Evolutionary conservation across 2,797 vertebrate genomes (phyloP).

Genomic region (Helarctos malayanus): DNA sequence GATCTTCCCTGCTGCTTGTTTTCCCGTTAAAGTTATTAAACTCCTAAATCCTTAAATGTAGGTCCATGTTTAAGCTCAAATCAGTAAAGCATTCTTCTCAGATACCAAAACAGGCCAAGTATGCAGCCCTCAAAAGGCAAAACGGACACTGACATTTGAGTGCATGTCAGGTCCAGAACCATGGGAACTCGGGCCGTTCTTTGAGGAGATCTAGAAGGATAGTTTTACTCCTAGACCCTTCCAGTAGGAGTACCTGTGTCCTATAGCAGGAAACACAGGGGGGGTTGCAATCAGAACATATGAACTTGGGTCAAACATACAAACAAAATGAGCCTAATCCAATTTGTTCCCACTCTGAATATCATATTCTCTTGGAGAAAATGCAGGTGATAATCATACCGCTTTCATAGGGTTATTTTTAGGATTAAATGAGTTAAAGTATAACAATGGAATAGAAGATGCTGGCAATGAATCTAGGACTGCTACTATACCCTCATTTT

Average conservation of each 20-base stretch:
- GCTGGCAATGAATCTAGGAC: not conserved
- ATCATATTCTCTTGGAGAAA: conserved; percentile 60
- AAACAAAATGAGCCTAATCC: conserved; percentile 52
- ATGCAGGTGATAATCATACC: conserved; percentile 58
- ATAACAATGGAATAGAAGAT: conserved; percentile 21
- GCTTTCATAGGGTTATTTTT: conserved; percentile 68
- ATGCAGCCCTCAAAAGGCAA: not conserved
- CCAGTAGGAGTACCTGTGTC: conserved; percentile 12
- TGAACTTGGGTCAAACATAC: not conserved
- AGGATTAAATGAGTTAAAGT: conserved; percentile 53
- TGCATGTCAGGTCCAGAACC: not conserved
- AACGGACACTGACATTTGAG: not conserved
- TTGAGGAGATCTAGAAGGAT: not conserved
- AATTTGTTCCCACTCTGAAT: conserved; percentile 42
- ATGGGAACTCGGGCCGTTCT: not conserved
- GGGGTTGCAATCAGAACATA: conserved; percentile 49
- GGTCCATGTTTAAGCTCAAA: not conserved
- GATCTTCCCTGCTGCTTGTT: not conserved
- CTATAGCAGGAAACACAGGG: not conserved
- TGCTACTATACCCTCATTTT: not conserved
- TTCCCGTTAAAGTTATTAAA: conserved; percentile 32
- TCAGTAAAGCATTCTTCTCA: conserved; percentile 30
- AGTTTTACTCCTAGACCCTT: not conserved
- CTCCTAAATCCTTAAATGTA: conserved; percentile 21
- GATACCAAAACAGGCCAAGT: conserved; percentile 1